These are phyloP conservation scores for Phodopus roborovskii DNA, from an alignment of 2,113 vertebrate genomes.

Conservation along the genomic window DNA sequence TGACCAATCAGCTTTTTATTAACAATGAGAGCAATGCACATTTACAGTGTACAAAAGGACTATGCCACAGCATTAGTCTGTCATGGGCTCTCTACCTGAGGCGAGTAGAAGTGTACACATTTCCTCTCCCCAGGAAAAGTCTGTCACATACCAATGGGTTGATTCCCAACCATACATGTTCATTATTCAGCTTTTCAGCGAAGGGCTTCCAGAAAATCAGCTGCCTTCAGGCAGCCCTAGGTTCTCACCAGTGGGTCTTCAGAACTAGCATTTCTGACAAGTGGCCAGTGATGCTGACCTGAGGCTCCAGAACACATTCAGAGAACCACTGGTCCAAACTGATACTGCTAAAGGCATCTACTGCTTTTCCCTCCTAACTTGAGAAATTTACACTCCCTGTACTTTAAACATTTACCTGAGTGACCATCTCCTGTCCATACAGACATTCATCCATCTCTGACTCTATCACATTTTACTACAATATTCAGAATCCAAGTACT, in stretches of 20 bases:
- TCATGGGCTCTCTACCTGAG: too few species aligned
- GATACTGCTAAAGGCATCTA: neutral
- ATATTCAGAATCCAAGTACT: neutral
- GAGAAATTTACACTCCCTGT: neutral
- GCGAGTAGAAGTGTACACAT: too few species aligned
- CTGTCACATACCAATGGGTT: neutral
- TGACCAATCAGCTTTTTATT: too few species aligned
- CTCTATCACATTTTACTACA: neutral
- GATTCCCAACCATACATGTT: neutral
- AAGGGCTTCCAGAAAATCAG: neutral
- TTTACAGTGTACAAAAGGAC: too few species aligned
- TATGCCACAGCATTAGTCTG: too few species aligned
- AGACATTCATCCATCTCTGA: neutral
- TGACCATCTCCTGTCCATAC: neutral
- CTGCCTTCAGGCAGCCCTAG: neutral
- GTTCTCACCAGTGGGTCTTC: neutral
- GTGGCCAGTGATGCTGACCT: neutral
- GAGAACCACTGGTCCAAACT: neutral
- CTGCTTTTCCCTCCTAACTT: neutral
- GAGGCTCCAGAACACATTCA: neutral
- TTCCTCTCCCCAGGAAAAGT: too few species aligned
- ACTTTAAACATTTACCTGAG: neutral
- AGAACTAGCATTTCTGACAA: slow-evolving; percentile 38
- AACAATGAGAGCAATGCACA: too few species aligned
- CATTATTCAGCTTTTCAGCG: neutral